These are phyloP conservation scores for Drosophila greeni DNA, from an alignment of 2,888 invertebrate genomes.

Conservation along the genomic window DNA sequence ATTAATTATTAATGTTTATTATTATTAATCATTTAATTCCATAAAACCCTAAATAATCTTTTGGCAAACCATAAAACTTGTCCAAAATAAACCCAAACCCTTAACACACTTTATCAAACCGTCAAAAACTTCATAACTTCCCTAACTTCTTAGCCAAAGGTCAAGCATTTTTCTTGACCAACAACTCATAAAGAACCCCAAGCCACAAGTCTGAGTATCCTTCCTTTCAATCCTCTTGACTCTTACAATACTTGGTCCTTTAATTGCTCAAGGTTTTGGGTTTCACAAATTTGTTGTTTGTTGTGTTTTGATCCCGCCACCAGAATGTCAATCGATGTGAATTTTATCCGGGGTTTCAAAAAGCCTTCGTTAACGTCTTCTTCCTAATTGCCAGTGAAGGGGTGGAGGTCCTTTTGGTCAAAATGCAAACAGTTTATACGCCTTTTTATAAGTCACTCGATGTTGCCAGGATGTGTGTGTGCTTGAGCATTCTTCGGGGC, in stretches of 20 bases:
- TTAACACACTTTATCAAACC: background rate
- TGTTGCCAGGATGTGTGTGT: conserved; percentile 25
- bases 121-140: no score
- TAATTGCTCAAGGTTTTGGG: conserved; percentile 24
- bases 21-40: background rate
- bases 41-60: background rate
- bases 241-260: background rate
- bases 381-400: conserved; percentile 17
- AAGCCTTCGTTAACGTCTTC: conserved; percentile 26
- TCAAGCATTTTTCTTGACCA: background rate
- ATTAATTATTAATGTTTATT: no score
- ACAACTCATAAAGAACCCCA: background rate
- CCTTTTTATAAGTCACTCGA: conserved; percentile 45
- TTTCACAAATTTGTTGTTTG: conserved; percentile 25
- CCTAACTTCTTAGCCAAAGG: background rate
- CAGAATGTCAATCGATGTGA: conserved; percentile 35
- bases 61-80: background rate
- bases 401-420: background rate
- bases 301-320: conserved; percentile 11
- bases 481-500: conserved; percentile 40
- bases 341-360: conserved; percentile 5
- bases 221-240: conserved; percentile 3
- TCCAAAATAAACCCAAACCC: background rate
- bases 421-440: conserved; percentile 39
- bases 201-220: conserved; percentile 8